These are phyloP conservation scores for Drosophila sordidula DNA, from an alignment of 2,888 invertebrate species.

Conservation along the genomic window DNA sequence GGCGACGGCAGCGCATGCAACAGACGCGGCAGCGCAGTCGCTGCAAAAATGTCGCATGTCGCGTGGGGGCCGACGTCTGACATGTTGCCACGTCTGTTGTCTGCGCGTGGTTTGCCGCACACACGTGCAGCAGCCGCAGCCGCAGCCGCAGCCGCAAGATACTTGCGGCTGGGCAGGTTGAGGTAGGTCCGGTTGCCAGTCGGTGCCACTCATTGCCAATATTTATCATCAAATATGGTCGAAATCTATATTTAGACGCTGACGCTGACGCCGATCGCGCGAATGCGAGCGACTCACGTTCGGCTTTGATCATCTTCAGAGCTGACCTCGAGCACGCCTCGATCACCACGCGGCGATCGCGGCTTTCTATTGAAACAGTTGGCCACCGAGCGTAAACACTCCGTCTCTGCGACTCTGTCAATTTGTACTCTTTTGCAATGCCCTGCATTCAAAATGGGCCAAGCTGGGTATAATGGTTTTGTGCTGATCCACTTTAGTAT, in stretches of 20 bases:
- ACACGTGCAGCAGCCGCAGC: constrained; percentile 57
- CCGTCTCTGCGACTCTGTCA: constrained; percentile 1
- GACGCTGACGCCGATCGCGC: constrained; percentile 61
- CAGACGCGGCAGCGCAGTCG: constrained; percentile 36
- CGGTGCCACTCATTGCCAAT: constrained; percentile 73
- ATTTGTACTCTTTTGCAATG: not conserved
- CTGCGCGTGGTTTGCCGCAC: constrained; percentile 37
- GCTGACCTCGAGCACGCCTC: constrained; percentile 60
- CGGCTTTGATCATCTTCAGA: constrained; percentile 36
- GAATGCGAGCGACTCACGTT: constrained; percentile 34
- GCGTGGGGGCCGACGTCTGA: constrained; percentile 70
- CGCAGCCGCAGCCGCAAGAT: constrained; percentile 18
- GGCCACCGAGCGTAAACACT: constrained; percentile 45
- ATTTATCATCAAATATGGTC: constrained; percentile 81
- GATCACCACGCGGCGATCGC: constrained; percentile 10
- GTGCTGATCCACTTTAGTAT: no score
- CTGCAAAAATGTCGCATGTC: constrained; percentile 61
- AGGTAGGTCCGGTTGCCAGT: constrained; percentile 68
- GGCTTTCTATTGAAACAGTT: constrained; percentile 79
- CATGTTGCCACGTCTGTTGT: constrained; percentile 56
- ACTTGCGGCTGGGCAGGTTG: constrained; percentile 54
- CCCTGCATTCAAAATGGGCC: not conserved
- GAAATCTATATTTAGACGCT: constrained; percentile 80
- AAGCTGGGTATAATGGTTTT: no score
- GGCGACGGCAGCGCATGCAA: not conserved